phyloP scores from a whole-genome alignment of 2,797 vertebrate genomes.

The Helostoma temminkii region DNA sequence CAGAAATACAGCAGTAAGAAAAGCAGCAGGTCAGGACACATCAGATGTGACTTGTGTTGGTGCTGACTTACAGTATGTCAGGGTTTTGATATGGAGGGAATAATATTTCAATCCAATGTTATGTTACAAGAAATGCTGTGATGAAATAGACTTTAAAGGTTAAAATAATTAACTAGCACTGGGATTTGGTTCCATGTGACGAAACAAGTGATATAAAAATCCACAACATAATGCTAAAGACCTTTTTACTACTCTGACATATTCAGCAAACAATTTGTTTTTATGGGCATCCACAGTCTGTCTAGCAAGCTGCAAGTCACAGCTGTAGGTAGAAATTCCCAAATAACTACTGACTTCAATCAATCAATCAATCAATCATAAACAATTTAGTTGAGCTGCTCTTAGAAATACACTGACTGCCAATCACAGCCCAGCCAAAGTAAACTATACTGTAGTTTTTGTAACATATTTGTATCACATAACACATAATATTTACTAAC shows the following conservation, averaged over 20 bases:
- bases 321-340: slow-evolving; percentile 5
- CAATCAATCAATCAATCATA: no score
- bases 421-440: slow-evolving; percentile 14
- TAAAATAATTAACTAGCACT: background rate
- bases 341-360: slow-evolving; percentile 14
- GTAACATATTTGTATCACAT: background rate
- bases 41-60: no score
- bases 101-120: slow-evolving; percentile 9
- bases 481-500: background rate
- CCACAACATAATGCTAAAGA: no score
- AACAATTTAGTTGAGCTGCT: slow-evolving; percentile 7
- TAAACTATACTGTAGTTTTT: background rate
- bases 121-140: background rate
- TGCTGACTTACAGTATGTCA: no score
- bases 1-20: no score
- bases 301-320: no score
- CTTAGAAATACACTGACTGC: slow-evolving; percentile 24
- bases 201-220: no score
- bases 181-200: background rate
- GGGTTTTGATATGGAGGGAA: background rate
- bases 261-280: no score
- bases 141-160: background rate
- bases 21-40: no score
- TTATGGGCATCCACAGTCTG: no score
- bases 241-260: no score